A percentile compares a stretch with the other conserved stretches of the same genome.
These are phyloP conservation scores for Oreortyx pictus DNA, from an alignment of 2,797 vertebrate genomes.

Conservation along the genomic window DNA sequence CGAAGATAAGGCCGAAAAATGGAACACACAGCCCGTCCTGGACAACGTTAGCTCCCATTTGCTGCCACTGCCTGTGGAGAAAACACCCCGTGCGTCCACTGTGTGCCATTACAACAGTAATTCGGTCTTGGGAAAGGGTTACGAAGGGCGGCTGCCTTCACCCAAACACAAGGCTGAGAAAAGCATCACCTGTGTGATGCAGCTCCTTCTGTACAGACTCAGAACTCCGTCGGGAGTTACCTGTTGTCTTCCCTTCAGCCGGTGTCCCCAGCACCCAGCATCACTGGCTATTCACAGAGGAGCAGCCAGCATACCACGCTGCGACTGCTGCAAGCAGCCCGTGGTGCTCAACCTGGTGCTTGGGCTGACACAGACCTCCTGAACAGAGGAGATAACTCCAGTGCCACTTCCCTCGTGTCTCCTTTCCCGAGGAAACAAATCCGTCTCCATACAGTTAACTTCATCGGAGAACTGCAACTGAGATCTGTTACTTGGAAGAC, in stretches of 20 bases:
- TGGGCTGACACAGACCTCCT: neutral
- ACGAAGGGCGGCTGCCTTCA: neutral
- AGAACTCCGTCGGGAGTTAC: rapidly evolving
- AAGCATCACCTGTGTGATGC: neutral
- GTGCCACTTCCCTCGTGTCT: neutral
- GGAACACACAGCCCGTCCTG: too few relatives aligned
- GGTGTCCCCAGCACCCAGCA: too few relatives aligned
- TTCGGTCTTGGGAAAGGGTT: neutral
- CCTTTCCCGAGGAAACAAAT: neutral
- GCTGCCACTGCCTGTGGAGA: neutral
- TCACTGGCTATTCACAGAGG: neutral
- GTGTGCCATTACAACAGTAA: neutral
- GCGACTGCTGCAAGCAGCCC: neutral
- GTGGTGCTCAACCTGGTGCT: too few relatives aligned
- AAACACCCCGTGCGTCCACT: too few relatives aligned
- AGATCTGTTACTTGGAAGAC: neutral
- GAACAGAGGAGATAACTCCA: neutral
- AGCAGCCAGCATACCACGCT: neutral
- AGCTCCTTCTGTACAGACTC: neutral
- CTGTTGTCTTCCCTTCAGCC: neutral
- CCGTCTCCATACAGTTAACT: neutral
- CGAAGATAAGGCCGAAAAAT: neutral
- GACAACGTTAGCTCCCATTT: neutral
- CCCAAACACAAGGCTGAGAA: neutral
- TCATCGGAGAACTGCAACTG: neutral